These are phyloP conservation scores for Struthio camelus DNA, from an alignment of 2,113 vertebrate species.

Conservation along the genomic window DNA sequence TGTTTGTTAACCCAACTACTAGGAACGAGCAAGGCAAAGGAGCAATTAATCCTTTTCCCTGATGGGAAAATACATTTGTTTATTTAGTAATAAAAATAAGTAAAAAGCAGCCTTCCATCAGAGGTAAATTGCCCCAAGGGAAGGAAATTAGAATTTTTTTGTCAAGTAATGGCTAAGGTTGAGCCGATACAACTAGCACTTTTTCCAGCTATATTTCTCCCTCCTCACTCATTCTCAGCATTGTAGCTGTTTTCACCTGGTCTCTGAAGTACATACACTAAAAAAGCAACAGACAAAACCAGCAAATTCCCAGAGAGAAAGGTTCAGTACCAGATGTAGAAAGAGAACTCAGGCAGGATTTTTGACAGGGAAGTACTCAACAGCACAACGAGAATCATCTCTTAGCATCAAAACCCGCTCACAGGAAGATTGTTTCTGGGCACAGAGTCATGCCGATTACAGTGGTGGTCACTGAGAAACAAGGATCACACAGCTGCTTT, in stretches of 20 bases:
- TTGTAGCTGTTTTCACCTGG: background rate
- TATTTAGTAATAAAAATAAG: background rate
- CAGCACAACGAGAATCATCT: background rate
- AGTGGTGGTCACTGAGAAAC: background rate
- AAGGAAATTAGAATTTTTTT: background rate
- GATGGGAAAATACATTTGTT: background rate
- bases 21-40: background rate
- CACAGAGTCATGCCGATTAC: background rate
- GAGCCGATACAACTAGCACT: background rate
- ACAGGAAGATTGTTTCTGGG: background rate
- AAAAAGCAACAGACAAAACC: background rate
- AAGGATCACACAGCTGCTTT: background rate
- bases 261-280: background rate
- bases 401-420: background rate
- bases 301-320: background rate
- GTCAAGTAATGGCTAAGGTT: background rate
- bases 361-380: background rate
- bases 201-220: background rate
- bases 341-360: background rate
- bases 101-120: background rate
- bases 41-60: background rate
- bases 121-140: background rate
- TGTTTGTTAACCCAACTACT: background rate
- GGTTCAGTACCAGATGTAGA: background rate
- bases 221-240: background rate